Evolutionary conservation across 2,888 invertebrate genomes (phyloP), one percentile per base, ranked within the genome.

Genomic region (Scaptodrosophila latifasciaeformis): DNA sequence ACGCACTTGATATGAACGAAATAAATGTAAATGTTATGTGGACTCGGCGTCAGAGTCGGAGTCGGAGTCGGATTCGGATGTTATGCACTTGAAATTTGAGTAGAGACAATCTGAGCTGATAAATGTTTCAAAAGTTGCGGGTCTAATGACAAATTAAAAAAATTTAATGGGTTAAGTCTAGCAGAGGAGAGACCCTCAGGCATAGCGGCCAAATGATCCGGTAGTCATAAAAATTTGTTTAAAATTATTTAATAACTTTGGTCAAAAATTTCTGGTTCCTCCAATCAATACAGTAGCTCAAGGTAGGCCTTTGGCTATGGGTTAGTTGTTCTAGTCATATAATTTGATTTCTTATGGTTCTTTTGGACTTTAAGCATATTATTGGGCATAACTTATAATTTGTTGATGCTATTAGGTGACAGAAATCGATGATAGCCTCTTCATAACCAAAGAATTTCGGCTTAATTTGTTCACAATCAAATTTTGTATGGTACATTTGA

Each of bases 31-130:
- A 5, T 13, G 31, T 13, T 34, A 34, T 3, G 10, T 34, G 18
- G 34, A 21, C 12, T 1, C 15, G 49, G n/a, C n/a, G 49, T 30
- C 59, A 62, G 40, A 51, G 34, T 37, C 42, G 49, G 50, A 45
- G 59, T 49, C 34, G 24, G 4, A 24, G 3, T 24, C 24, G 24
- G 54, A 65, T 55, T 50, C 37, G 43, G 47, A 24, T 30, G 39
- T 43, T 29, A 49, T 50, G 48, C 54, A 54, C 57, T 52, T 54
- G 51, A 56, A 52, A 47, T 42, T 56, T 37, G 54, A 54, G 50
- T 35, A 43, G 44, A 31, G 35, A 51, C 65, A 67, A 59, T 55
- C 57, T 52, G 58, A 63, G 60, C 59, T 34, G 50, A 47, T 43
- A 39, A 52, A 29, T 49, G 48, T 50, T 64, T n/a, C 51, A 60